Percentiles rank a stretch among this genome's conserved stretches.
phyloP scores from a whole-genome alignment of 2,888 invertebrate genomes.

The Trissolcus brochymenae region DNA sequence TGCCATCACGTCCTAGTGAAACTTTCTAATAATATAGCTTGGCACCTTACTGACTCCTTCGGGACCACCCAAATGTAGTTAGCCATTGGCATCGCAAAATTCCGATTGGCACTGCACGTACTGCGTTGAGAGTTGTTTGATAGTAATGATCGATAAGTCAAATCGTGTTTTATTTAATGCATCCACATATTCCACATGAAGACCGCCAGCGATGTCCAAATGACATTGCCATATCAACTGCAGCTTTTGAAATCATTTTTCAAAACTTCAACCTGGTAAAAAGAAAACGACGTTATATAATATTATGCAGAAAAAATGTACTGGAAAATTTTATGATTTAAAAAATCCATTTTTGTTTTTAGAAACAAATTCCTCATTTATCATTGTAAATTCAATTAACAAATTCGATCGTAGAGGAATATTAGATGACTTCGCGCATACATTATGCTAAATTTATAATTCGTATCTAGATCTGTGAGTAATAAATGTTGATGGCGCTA shows the following conservation, averaged over 20 bases:
- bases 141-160: conserved; percentile 71
- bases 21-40: conserved; percentile 71
- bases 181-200: conserved; percentile 35
- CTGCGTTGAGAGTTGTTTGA: conserved; percentile 63
- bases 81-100: conserved; percentile 27
- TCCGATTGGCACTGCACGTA: conserved; percentile 66
- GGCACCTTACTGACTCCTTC: conserved; percentile 64
- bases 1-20: conserved; percentile 63
- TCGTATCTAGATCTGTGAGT: conserved; percentile 51
- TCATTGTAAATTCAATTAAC: conserved; percentile 34
- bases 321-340: neutral
- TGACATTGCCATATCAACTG: neutral
- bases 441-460: conserved; percentile 53
- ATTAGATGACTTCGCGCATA: conserved; percentile 34
- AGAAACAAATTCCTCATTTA: neutral
- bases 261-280: neutral
- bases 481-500: conserved; percentile 53
- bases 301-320: neutral
- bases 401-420: conserved; percentile 23
- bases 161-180: conserved; percentile 68
- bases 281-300: neutral
- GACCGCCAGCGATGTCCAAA: conserved; percentile 62
- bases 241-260: neutral
- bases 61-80: conserved; percentile 67
- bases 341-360: neutral